phyloP scores from a whole-genome alignment of 2,797 vertebrate genomes.

The Myoxocephalus aenaeus region DNA sequence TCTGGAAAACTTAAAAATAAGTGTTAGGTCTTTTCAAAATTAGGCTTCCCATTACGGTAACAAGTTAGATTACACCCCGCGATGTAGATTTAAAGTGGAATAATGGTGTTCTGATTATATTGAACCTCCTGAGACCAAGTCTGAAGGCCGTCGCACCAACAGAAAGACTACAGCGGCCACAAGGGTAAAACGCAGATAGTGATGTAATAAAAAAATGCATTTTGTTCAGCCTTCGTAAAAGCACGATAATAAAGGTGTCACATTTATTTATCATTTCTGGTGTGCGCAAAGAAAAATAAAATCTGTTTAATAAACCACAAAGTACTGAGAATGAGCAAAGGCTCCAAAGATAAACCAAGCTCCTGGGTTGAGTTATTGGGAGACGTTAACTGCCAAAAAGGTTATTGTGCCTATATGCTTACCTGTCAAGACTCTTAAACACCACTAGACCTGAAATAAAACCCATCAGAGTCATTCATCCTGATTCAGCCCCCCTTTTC shows the following conservation, averaged over 20 bases:
- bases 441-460: constrained; percentile 17
- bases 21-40: too few species aligned
- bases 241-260: constrained; percentile 1
- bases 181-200: background rate
- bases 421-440: constrained; percentile 28
- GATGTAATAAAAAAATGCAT: background rate
- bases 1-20: background rate
- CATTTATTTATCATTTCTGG: background rate
- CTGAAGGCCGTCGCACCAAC: background rate
- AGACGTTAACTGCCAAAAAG: constrained; percentile 19
- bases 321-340: background rate
- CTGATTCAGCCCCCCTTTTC: constrained; percentile 27
- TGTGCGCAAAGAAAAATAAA: background rate
- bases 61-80: background rate
- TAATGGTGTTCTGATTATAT: background rate
- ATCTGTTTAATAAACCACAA: background rate
- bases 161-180: background rate
- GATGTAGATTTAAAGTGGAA: background rate
- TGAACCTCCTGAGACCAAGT: background rate
- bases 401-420: constrained; percentile 20
- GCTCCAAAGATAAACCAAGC: constrained; percentile 3
- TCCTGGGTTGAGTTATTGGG: constrained; percentile 5
- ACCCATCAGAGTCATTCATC: constrained; percentile 17
- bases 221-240: background rate
- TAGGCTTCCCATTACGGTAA: background rate